Evolutionary conservation across 2,113 vertebrate species (phyloP), one percentile per base, ranked within the genome.

Genomic region (Myxocyprinus asiaticus): DNA sequence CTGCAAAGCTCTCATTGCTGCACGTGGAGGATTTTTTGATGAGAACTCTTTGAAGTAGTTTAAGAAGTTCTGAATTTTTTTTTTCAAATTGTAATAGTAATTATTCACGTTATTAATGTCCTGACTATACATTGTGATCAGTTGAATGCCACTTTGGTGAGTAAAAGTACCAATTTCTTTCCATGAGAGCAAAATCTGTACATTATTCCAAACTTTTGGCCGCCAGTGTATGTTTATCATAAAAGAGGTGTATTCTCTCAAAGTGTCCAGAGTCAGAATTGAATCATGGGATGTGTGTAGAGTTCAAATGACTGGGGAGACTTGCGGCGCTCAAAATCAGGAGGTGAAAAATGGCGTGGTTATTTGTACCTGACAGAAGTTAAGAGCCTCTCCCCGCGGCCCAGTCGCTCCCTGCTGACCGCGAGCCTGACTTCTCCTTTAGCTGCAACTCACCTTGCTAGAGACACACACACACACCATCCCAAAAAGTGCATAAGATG

Each of bases 351-450:
- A 94, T 93, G 90, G 91, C 77, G 68, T 88, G 90, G 89, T 92
- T 93, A 93, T 93, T 93, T 93, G 91, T 92, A 88, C 91, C 89
- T 93, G 93, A 93, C 92, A 94, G 92, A 92, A 93, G 93, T 93
- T 93, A 94, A 93, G 91, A 93, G 93, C 89, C 89, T 92, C 87
- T 93, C 93, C 92, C 92, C 55, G 85, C 88, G 90, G 90, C 89
- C 87, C 80, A 7, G 81, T 71, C 89, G 80, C 88, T 93, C 92
- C 93, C 92, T 62, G 86, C 89, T 93, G 93, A 93, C 92, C 90
- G 82, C 83, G 65, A 91, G 89, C 80, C 86, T 89, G 88, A 86
- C 86, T 88, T 88, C 91, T 92, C 88, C 90, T 90, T 88, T 85
- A 88, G 88, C 89, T 84, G 83, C 80, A 82, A 65, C 90, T 94